A percentile compares a stretch with the other conserved stretches of the same genome.
Conservation (phyloP, 2,113 vertebrate species). For the Athene noctua region DNA sequence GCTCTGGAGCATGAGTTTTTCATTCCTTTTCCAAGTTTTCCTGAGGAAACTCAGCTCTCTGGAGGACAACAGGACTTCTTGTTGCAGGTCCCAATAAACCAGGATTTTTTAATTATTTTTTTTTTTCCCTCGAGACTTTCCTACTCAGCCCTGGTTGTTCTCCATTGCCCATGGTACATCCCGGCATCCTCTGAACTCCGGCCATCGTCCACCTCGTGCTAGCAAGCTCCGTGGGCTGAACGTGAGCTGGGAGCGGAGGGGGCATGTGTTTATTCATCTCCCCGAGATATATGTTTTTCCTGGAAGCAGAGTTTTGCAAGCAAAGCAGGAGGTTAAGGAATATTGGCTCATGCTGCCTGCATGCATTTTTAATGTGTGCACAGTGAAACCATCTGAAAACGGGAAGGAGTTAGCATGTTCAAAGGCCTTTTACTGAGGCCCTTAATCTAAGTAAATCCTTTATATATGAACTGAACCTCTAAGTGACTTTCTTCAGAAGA, state of each 20-base stretch:
- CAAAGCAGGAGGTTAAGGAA: slow-evolving; percentile 31
- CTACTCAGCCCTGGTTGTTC: neutral
- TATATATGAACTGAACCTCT: neutral
- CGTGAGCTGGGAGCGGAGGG: neutral
- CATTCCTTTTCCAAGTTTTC: neutral
- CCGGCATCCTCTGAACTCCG: neutral
- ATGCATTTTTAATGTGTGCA: slow-evolving; percentile 44
- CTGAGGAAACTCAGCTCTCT: neutral
- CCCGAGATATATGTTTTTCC: neutral
- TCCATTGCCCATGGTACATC: neutral
- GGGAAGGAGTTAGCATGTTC: neutral
- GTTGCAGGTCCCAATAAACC: neutral
- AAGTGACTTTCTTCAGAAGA: neutral
- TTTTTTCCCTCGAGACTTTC: neutral
- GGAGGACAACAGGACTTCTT: neutral
- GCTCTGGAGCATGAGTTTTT: neutral
- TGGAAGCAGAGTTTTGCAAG: slow-evolving; percentile 44
- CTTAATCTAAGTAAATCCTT: slow-evolving; percentile 16
- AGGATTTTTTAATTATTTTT: neutral
- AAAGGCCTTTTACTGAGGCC: neutral
- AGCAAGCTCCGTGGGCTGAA: neutral
- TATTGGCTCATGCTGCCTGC: neutral
- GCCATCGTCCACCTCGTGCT: neutral
- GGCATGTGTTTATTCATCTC: neutral
- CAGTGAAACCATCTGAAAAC: neutral